These are phyloP conservation scores for Gila robusta DNA, from an alignment of 2,797 vertebrate genomes.

Conservation along the genomic window DNA sequence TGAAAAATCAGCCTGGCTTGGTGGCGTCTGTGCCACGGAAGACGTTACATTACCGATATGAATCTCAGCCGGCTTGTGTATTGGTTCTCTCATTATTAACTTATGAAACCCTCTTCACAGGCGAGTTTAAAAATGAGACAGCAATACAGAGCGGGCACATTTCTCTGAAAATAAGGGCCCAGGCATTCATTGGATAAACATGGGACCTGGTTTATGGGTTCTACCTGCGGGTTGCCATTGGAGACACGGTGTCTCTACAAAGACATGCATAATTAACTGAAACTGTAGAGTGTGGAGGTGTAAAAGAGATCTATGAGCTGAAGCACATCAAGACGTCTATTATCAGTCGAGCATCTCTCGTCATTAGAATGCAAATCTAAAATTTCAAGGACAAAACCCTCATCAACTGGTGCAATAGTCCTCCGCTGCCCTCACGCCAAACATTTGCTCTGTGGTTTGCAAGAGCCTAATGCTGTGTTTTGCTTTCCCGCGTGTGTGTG, in stretches of 20 bases:
- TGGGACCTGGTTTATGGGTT: constrained; percentile 41
- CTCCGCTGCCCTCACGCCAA: constrained; percentile 26
- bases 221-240: constrained; percentile 63
- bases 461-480: constrained; percentile 47
- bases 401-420: constrained; percentile 58
- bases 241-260: constrained; percentile 59
- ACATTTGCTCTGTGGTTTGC: constrained; percentile 35
- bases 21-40: constrained; percentile 15
- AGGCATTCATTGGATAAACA: constrained; percentile 47
- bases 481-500: constrained; percentile 40
- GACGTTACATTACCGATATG: constrained; percentile 9
- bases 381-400: constrained; percentile 66
- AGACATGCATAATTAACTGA: constrained; percentile 72
- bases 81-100: constrained; percentile 61
- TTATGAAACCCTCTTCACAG: constrained; percentile 52
- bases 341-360: constrained; percentile 54
- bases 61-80: constrained; percentile 50
- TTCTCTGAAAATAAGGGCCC: constrained; percentile 48
- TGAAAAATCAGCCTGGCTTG: background rate
- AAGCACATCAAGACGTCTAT: constrained; percentile 73
- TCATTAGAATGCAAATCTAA: constrained; percentile 69
- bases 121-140: constrained; percentile 53
- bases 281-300: constrained; percentile 60
- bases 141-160: constrained; percentile 42
- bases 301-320: constrained; percentile 62